Base-by-base conservation (phyloP, 2,797 vertebrate genomes). In the Garrulus glandarius region DNA sequence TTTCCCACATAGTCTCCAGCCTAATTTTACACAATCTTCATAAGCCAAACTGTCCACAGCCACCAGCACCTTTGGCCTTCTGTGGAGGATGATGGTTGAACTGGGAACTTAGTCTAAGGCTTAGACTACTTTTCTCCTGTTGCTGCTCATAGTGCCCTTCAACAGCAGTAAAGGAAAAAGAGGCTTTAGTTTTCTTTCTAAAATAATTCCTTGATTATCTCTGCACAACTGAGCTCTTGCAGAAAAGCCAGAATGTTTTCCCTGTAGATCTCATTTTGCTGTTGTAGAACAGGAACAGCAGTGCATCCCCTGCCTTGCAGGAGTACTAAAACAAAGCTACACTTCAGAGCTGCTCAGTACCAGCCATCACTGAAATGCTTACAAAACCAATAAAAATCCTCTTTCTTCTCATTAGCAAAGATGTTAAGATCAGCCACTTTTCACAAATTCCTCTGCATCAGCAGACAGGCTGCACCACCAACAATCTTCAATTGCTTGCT, bases 141-240 rank as follows among this genome's bases (percentile, higher is more conserved):
- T 68, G 53, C 65, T 81, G 41, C 44, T 70, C 37, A 53, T 1
- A 57, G 41, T 23, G 50, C 26, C 53, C 44, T 88, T 81, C n/a
- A 65, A 30, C 43, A 67, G 29, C 5, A 4, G 47, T 34, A 78
- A 94, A 90, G 21, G 30, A 84, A 94, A 56, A 83, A 64, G 19
- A 61, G 10, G 72, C 81, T 86, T 95, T 81, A 0, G 63, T 81
- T 84, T 95, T 90, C 85, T 82, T 30, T 47, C 70, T 69, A 81
- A 92, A 89, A 87, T 79, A 89, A 93, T 95, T 93, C 77, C 85
- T 90, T 92, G 53, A 93, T 90, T 90, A 84, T 86, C 80, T 89
- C 71, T 47, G 52, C 72, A 70, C 41, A 93, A 65, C 34, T 52
- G 50, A 92, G 72, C 29, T 52, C 39, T 70, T 7, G 3, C 6